Evolutionary conservation across 1,140 invertebrate species (phyloP), one percentile per base, ranked within the genome.

Genomic region (Microplitis mediator): DNA sequence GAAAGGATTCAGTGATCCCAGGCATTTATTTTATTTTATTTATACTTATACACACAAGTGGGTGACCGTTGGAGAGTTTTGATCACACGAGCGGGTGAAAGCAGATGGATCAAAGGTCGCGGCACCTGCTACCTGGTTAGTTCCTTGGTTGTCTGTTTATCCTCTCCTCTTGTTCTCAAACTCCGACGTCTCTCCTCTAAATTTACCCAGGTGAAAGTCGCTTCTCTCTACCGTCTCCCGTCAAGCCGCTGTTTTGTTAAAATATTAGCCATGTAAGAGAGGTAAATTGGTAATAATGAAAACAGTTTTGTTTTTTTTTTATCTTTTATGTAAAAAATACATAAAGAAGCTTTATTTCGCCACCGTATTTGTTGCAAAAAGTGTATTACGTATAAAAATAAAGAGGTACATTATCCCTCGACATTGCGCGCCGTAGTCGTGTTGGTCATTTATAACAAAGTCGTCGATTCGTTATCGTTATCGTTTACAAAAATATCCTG

Each of bases 331-430:
- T 86, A 85, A 86, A 86, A 86, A 80, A 80, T 85, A 87, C 85
- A 87, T 86, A 87, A 86, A 81, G 86, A 87, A 86, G 85, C 85
- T 87, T 87, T 87, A 87, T 87, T 87, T 87, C 85, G 84, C 86
- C 85, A 87, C 86, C 85, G 85, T 87, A 86, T 72, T 87, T 87
- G 85, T 87, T 87, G 86, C 86, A 87, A 87, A 87, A 85, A 79
- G 23, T 23, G 23, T 23, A 61, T 64, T 63, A 60, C 51, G 36
- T 83, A 84, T 82, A 80, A 84, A 85, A 82, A 86, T 84, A 85
- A 84, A 81, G 79, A 75, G 64, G 13, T 50, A 52, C 32, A 31
- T 11, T 66, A 67, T 67, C 31, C 51, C 34, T 72, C 54, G 35
- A 61, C 23, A 52, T 64, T 70, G 16, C 45, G 31, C 16, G 60